Conservation (phyloP, 2,797 vertebrate species). For the Bufotes viridis region DNA sequence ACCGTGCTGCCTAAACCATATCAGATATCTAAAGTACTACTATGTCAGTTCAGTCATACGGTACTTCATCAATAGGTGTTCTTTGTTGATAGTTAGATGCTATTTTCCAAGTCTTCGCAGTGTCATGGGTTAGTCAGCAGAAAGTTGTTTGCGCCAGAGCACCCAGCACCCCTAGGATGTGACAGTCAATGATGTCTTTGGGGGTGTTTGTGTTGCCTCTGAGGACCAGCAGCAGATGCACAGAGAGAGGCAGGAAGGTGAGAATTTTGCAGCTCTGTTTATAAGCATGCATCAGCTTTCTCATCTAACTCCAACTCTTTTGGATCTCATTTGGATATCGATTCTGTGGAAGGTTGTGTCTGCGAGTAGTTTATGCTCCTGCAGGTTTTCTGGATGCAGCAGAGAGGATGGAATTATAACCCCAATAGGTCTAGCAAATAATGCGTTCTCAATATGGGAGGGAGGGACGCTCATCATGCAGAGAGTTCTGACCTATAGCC, state of each 20-base stretch:
- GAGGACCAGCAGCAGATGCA: neutral
- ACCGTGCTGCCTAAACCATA: too few relatives aligned
- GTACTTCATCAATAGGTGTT: too few relatives aligned
- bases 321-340: slow-evolving; percentile 56
- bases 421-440: slow-evolving; percentile 19
- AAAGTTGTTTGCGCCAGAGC: neutral
- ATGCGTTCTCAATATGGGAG: neutral
- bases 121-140: neutral
- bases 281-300: slow-evolving; percentile 42
- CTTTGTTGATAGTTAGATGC: too few relatives aligned
- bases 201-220: slow-evolving; percentile 2
- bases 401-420: slow-evolving; percentile 42
- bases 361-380: slow-evolving; percentile 54
- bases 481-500: neutral
- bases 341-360: slow-evolving; percentile 46
- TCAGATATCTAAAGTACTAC: too few relatives aligned
- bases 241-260: slow-evolving; percentile 7
- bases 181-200: neutral
- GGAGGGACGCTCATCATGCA: neutral
- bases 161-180: neutral
- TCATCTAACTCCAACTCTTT: slow-evolving; percentile 40
- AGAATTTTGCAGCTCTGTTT: slow-evolving; percentile 41
- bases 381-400: slow-evolving; percentile 53
- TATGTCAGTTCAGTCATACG: too few relatives aligned
- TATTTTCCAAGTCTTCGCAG: neutral